phyloP scores from a whole-genome alignment of 2,113 vertebrate genomes.

The Pimephales promelas region DNA sequence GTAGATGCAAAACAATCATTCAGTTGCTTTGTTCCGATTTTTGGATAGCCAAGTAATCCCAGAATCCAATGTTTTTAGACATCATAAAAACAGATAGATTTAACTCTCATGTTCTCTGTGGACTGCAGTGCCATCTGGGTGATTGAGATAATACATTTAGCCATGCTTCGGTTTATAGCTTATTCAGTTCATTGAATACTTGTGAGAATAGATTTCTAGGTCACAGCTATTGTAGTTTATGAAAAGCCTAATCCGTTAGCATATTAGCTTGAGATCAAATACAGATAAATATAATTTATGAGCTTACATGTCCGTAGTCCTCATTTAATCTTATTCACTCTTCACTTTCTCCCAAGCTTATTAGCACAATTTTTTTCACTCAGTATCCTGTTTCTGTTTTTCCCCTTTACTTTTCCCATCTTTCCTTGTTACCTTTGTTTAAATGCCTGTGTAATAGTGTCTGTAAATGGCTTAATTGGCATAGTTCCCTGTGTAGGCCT shows the following conservation, averaged over 20 bases:
- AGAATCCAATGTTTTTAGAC: background rate
- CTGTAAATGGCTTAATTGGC: slow-evolving; percentile 24
- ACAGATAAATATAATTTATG: slow-evolving; percentile 35
- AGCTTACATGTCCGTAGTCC: slow-evolving; percentile 7
- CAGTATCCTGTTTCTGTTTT: background rate
- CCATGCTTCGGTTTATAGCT: background rate
- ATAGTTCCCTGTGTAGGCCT: background rate
- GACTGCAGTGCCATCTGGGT: background rate
- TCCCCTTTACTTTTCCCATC: background rate
- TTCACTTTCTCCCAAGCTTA: slow-evolving; percentile 21
- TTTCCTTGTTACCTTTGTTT: slow-evolving; percentile 23
- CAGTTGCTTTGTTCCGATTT: background rate
- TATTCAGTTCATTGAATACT: slow-evolving; percentile 9
- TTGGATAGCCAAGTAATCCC: slow-evolving; percentile 6
- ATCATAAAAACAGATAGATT: background rate
- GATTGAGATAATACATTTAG: slow-evolving; percentile 32
- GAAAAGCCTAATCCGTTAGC: slow-evolving; percentile 39
- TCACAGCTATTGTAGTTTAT: slow-evolving; percentile 41
- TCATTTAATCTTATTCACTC: slow-evolving; percentile 27
- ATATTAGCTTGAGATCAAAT: slow-evolving; percentile 40
- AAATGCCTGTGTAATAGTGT: slow-evolving; percentile 24
- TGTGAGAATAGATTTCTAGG: slow-evolving; percentile 38
- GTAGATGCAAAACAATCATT: background rate
- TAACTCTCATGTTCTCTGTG: slow-evolving; percentile 20
- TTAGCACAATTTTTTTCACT: background rate